A percentile compares a stretch with the other conserved stretches of the same genome.
phyloP scores from a whole-genome alignment of 2,113 vertebrate species.

The Nannobrachium achirus region DNA sequence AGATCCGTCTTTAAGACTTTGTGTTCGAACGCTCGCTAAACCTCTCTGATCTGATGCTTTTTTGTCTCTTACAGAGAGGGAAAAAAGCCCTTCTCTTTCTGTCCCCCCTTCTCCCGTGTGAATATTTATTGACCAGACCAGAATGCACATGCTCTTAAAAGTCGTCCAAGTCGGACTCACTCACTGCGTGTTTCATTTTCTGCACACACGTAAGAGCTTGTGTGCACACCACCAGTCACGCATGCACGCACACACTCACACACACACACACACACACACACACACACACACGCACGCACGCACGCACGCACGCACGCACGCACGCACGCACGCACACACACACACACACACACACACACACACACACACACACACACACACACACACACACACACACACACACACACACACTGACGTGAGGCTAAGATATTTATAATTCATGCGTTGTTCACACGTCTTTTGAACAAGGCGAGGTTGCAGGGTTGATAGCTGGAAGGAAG shows the following conservation, averaged over 20 bases:
- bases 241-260: background rate
- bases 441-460: slow-evolving; percentile 64
- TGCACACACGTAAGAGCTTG: too few species aligned
- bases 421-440: slow-evolving; percentile 66
- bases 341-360: background rate
- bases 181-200: too few species aligned
- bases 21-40: slow-evolving; percentile 46
- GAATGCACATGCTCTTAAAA: background rate
- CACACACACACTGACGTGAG: slow-evolving; percentile 30
- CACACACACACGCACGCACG: slow-evolving; percentile 37
- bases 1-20: slow-evolving; percentile 39
- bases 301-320: background rate
- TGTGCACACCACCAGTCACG: background rate
- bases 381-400: slow-evolving; percentile 39
- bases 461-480: slow-evolving; percentile 45
- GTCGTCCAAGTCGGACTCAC: background rate
- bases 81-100: slow-evolving; percentile 34
- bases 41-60: slow-evolving; percentile 44
- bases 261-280: background rate
- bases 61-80: slow-evolving; percentile 11
- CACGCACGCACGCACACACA: background rate
- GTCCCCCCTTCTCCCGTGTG: background rate
- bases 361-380: slow-evolving; percentile 31
- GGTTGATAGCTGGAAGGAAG: background rate
- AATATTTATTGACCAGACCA: slow-evolving; percentile 20